Conservation (phyloP, 2,888 invertebrate genomes). For the Agrotis clavis region DNA sequence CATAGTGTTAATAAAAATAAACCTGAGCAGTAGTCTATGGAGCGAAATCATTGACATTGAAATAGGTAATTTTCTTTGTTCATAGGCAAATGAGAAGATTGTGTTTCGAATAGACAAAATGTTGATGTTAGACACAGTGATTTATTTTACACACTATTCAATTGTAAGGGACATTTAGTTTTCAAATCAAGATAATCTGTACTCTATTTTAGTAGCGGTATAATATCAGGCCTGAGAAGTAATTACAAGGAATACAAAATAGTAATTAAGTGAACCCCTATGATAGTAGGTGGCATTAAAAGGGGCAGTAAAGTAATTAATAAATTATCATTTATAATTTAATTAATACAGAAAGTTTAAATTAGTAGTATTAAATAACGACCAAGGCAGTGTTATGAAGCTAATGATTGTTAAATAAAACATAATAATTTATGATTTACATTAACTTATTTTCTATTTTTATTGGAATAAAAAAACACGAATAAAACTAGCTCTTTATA, state of each 20-base stretch:
- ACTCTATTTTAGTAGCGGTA: background rate
- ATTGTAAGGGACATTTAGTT: background rate
- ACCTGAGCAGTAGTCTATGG: background rate
- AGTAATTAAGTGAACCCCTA: conserved; percentile 13
- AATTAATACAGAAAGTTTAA: background rate
- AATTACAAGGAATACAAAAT: conserved; percentile 18
- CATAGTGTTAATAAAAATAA: no score
- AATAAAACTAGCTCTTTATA: background rate
- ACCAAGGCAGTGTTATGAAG: no score
- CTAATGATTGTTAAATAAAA: no score
- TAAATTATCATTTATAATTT: background rate
- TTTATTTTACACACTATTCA: background rate
- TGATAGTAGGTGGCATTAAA: background rate
- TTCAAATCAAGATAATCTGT: background rate
- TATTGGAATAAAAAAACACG: no score
- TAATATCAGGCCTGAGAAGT: background rate
- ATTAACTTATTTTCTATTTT: no score
- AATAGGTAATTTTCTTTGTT: conserved; percentile 7
- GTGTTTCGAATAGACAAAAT: conserved; percentile 18
- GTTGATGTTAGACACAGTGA: background rate
- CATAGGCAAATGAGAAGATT: background rate
- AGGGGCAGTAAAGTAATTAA: background rate
- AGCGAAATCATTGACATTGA: background rate
- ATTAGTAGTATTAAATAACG: no score
- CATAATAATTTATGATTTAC: no score